These are phyloP conservation scores for Gasteruption jaculator DNA, from an alignment of 2,888 invertebrate species.

Conservation along the genomic window DNA sequence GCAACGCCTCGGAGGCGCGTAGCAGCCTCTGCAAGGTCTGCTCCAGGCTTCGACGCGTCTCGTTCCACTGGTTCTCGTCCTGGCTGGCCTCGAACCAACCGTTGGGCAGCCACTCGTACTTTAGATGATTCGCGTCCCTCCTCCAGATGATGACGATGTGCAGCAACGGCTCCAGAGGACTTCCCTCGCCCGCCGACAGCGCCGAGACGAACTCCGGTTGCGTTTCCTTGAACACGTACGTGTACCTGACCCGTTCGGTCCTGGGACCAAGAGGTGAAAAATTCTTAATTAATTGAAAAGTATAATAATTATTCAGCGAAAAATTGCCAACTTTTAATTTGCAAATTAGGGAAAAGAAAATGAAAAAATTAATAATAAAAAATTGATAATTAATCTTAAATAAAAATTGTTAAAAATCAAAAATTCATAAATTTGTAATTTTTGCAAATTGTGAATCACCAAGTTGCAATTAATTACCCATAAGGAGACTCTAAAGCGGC, in stretches of 20 bases:
- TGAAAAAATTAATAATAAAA: slow-evolving; percentile 4
- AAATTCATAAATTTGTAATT: too few relatives aligned
- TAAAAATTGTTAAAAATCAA: too few relatives aligned
- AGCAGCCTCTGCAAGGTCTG: slow-evolving; percentile 68
- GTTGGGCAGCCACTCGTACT: slow-evolving; percentile 84
- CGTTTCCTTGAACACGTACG: slow-evolving; percentile 81
- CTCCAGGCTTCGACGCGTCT: slow-evolving; percentile 70
- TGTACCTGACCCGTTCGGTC: slow-evolving; percentile 68
- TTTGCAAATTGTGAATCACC: not conserved
- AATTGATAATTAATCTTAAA: not conserved
- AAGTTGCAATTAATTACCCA: slow-evolving; percentile 56
- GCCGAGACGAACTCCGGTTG: slow-evolving; percentile 80
- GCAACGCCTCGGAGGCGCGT: slow-evolving; percentile 68
- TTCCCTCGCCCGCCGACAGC: slow-evolving; percentile 60
- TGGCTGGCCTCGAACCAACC: slow-evolving; percentile 58
- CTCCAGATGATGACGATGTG: slow-evolving; percentile 89
- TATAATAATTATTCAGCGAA: slow-evolving; percentile 1
- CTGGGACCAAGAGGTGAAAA: too few relatives aligned
- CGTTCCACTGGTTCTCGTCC: slow-evolving; percentile 60
- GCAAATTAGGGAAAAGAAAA: not conserved
- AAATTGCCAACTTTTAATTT: slow-evolving; percentile 4
- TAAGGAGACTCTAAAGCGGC: slow-evolving; percentile 68
- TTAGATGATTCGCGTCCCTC: slow-evolving; percentile 76
- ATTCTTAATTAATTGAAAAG: slow-evolving; percentile 1
- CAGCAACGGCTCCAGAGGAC: slow-evolving; percentile 63